Evolutionary conservation across 1,140 invertebrate genomes (phyloP).

Genomic region (Laodelphax striatellus): DNA sequence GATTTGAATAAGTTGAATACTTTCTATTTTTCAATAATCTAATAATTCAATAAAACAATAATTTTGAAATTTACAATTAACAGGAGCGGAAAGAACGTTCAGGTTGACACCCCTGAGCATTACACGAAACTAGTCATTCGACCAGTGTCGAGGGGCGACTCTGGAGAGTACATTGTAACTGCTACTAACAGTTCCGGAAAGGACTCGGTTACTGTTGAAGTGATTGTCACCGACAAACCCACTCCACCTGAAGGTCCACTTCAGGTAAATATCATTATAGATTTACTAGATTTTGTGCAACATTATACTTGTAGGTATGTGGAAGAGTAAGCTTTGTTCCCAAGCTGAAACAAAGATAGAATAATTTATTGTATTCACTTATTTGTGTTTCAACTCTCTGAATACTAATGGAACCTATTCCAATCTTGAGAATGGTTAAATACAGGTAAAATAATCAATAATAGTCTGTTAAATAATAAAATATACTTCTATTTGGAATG

Average conservation of each 20-base stretch:
- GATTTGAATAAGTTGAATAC: too few relatives aligned
- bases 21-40: too few relatives aligned
- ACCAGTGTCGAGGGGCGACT: slow-evolving; percentile 65
- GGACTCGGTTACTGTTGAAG: slow-evolving; percentile 79
- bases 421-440: too few relatives aligned
- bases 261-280: slow-evolving; percentile 29
- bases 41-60: too few relatives aligned
- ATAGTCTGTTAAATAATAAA: too few relatives aligned
- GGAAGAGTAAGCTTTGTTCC: neutral
- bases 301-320: neutral
- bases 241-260: slow-evolving; percentile 76
- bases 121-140: slow-evolving; percentile 77
- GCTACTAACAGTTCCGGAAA: slow-evolving; percentile 77
- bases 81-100: slow-evolving; percentile 25
- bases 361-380: too few relatives aligned
- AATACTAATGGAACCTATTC: too few relatives aligned
- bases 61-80: neutral
- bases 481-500: too few relatives aligned
- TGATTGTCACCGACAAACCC: slow-evolving; percentile 87
- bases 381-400: too few relatives aligned
- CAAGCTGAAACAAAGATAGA: too few relatives aligned
- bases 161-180: slow-evolving; percentile 78
- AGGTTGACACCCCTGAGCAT: slow-evolving; percentile 74
- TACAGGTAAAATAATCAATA: too few relatives aligned
- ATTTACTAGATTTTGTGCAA: too few relatives aligned